Conservation (phyloP, 2,888 invertebrate species). For the Deroplatys truncata region DNA sequence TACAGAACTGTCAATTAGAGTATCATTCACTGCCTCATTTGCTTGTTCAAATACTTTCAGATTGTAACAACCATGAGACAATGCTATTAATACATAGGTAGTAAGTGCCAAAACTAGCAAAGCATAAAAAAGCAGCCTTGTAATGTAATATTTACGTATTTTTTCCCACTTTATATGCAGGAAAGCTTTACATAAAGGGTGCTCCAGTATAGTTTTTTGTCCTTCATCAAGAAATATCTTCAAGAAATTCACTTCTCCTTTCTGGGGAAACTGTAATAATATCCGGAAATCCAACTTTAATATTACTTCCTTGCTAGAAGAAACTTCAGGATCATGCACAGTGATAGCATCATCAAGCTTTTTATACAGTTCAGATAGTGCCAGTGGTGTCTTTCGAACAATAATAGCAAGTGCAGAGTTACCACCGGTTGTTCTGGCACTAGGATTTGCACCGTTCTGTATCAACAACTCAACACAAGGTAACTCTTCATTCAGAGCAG, state of each 20-base stretch:
- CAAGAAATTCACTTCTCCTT: constrained; percentile 46
- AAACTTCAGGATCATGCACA: constrained; percentile 35
- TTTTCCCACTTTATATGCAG: constrained; percentile 49
- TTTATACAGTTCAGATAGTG: constrained; percentile 44
- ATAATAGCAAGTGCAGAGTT: constrained; percentile 46
- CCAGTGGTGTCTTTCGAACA: constrained; percentile 46
- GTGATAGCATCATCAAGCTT: constrained; percentile 44
- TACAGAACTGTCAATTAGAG: not conserved
- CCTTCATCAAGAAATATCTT: constrained; percentile 47
- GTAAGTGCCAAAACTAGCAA: constrained; percentile 43
- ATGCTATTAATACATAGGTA: constrained; percentile 37
- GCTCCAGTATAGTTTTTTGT: constrained; percentile 46
- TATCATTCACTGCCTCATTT: not conserved
- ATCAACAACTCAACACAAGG: constrained; percentile 46
- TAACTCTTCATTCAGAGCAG: constrained; percentile 47
- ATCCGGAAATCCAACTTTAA: constrained; percentile 43
- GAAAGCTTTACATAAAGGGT: constrained; percentile 49
- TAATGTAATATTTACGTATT: constrained; percentile 47
- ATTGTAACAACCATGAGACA: not conserved
- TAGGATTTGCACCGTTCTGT: constrained; percentile 47
- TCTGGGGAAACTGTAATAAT: constrained; percentile 42
- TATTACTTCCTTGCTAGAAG: constrained; percentile 40
- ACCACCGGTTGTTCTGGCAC: constrained; percentile 45
- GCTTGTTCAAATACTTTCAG: constrained; percentile 51
- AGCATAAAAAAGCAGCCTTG: constrained; percentile 41